Evolutionary conservation across 2,797 vertebrate genomes (phyloP), one percentile per base, ranked within the genome.

Genomic region (Luscinia luscinia): DNA sequence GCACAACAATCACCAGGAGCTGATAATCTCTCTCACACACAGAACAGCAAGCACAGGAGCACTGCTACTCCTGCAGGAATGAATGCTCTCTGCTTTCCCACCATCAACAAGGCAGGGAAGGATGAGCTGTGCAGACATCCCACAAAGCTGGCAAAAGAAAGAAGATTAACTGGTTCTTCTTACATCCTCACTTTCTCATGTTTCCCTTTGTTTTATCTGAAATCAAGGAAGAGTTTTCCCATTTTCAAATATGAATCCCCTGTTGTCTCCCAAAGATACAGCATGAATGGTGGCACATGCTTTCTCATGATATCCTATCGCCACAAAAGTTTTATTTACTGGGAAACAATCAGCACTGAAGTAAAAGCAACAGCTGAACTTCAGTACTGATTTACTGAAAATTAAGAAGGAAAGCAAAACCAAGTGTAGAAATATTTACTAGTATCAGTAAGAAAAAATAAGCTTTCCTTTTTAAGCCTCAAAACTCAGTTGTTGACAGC

Each of bases 231-330:
- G 27, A 45, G 11, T 7, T 34, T 48, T 38, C 58, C 41, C 61
- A 28, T 77, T 85, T 89, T 64, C 68, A 86, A 61, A 75, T 4
- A 55, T 0, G 11, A 87, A 49, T 17, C 11, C 52, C 17, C 12
- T 26, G 21, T 5, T 9, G 4, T 32, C 49, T 68, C 75, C n/a
- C 45, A 84, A 52, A 76, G 26, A 28, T 3, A 36, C 9, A 23
- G 10, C 0, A 2, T 9, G 55, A 78, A 76, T 16, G 40, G 16
- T 0, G 0, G 36, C 43, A 81, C 55, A 6, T 3, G 21, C 18
- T 64, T 73, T 38, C 41, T 69, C 79, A 38, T 9, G 14, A 32
- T 15, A 74, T 24, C 40, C 40, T 41, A 51, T n/a, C 61, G 32
- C 51, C 36, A 49, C 36, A 40, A 8, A 1, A 52, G n/a, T 43